Base-by-base conservation (phyloP, 1,140 invertebrate species). In the Medauroidea extradentata region DNA sequence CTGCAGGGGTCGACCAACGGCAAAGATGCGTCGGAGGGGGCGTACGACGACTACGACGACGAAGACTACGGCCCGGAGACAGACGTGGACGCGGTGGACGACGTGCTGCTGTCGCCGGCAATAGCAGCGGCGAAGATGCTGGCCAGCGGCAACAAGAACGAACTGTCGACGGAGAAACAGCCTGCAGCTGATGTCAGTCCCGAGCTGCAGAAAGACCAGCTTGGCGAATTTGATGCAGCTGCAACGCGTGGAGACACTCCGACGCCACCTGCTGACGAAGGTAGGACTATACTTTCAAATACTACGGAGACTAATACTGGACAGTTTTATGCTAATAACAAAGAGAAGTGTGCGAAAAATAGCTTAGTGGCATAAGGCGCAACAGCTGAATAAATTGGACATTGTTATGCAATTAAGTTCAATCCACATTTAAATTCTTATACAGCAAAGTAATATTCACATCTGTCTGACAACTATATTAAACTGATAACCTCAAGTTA, bases 21-120 rank as follows among this genome's bases (percentile, higher is more conserved):
- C 25, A 57, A 57, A 21, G 5, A 11, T 4, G 29, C 4, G 29
- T 11, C 4, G 5, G 29, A 34, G 43, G 71, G 72, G 59, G 75
- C 71, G 5, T 71, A 72, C 59, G 69, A 73, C 44, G 75, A 78
- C 48, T 74, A 73, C 18, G 78, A 80, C 59, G 74, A 76, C 13
- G 77, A 79, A 13, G 78, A 80, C 19, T 21, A 34, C 41, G 44
- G 50, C 3, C 51, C 53, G 2, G 57, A 57, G 53, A 60, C 54
- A 9, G 80, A 83, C 19, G 79, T 81, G 41, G 79, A 78, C 3
- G 78, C 80, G 23, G 79, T 82, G 43, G 75, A 80, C 0, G 83
- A 81, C 42, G 71, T 69, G 9, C 46, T 63, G 25, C 69, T 74
- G 21, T 62, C 64, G 7, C 61, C 71, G 14, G 48, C 53, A 19